Percentiles rank a stretch among this genome's conserved stretches.
Conservation (phyloP, 2,888 invertebrate species). For the Clostera curtula region DNA sequence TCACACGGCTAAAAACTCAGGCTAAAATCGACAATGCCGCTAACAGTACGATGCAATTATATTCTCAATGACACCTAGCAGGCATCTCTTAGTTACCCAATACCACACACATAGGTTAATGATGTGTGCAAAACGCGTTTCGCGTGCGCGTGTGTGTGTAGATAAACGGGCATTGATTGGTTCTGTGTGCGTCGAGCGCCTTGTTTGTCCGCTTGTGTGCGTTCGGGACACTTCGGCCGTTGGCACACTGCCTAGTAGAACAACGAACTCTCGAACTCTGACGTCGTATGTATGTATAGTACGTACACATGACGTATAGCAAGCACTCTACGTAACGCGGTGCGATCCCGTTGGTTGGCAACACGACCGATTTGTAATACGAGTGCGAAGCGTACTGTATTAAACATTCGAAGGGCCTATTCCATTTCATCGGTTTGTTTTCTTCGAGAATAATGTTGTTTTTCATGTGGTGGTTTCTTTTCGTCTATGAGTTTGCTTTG, state of each 20-base stretch:
- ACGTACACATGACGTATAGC: constrained; percentile 47
- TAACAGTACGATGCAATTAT: constrained; percentile 39
- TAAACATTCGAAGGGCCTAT: constrained; percentile 7
- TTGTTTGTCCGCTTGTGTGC: constrained; percentile 26
- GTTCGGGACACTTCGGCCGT: constrained; percentile 46
- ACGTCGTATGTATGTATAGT: constrained; percentile 45
- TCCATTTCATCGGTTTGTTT: constrained; percentile 19
- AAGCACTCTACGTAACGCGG: constrained; percentile 30
- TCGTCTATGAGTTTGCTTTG: constrained; percentile 35
- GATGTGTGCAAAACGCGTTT: constrained; percentile 27
- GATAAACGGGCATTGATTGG: constrained; percentile 23
- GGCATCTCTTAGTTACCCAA: constrained; percentile 38
- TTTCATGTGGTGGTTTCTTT: constrained; percentile 17
- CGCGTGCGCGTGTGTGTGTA: constrained; percentile 26
- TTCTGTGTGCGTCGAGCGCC: constrained; percentile 23
- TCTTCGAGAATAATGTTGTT: constrained; percentile 17
- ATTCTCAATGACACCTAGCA: constrained; percentile 45
- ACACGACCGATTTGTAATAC: constrained; percentile 31
- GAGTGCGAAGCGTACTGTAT: constrained; percentile 9
- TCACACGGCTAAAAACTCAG: constrained; percentile 27
- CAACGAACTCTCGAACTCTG: constrained; percentile 64
- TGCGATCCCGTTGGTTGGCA: constrained; percentile 42
- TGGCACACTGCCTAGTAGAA: constrained; percentile 72
- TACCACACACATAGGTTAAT: constrained; percentile 23
- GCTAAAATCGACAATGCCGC: constrained; percentile 28